phyloP scores from a whole-genome alignment of 2,797 vertebrate species.

The Corythornis leucogaster region DNA sequence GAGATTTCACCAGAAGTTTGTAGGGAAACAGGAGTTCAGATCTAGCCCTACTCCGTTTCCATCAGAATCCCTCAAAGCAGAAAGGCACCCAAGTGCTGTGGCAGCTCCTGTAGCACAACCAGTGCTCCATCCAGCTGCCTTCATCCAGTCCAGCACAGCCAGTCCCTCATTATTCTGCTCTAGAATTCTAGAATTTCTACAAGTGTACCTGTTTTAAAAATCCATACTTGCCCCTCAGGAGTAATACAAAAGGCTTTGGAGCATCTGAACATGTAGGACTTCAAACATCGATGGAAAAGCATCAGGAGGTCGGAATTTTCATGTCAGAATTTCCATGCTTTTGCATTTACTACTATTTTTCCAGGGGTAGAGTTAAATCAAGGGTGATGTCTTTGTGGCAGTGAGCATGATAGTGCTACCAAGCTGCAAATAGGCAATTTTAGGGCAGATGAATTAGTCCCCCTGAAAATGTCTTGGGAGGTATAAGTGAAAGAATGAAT shows the following conservation, averaged over 20 bases:
- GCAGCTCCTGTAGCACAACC: background rate
- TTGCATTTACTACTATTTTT: background rate
- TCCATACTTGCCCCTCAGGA: background rate
- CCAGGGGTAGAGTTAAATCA: background rate
- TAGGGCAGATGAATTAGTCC: background rate
- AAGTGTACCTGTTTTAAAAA: background rate
- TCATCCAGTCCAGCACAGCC: background rate
- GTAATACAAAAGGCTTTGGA: background rate
- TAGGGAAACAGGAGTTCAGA: background rate
- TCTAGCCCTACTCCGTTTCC: no score
- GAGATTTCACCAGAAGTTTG: background rate
- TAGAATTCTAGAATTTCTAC: background rate
- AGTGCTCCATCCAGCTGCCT: background rate
- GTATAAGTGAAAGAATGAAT: background rate
- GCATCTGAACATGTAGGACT: background rate
- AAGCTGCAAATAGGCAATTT: background rate
- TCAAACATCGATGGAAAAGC: background rate
- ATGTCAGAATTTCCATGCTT: background rate
- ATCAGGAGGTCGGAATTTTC: background rate
- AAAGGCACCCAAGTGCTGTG: background rate
- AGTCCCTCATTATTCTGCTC: background rate
- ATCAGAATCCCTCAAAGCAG: fast-evolving
- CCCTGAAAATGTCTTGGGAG: background rate
- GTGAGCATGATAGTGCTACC: background rate
- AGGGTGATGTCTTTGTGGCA: background rate